A percentile compares a stretch with the other conserved stretches of the same genome.
Conservation (phyloP, 2,797 vertebrate species). For the Botia kubotai region DNA sequence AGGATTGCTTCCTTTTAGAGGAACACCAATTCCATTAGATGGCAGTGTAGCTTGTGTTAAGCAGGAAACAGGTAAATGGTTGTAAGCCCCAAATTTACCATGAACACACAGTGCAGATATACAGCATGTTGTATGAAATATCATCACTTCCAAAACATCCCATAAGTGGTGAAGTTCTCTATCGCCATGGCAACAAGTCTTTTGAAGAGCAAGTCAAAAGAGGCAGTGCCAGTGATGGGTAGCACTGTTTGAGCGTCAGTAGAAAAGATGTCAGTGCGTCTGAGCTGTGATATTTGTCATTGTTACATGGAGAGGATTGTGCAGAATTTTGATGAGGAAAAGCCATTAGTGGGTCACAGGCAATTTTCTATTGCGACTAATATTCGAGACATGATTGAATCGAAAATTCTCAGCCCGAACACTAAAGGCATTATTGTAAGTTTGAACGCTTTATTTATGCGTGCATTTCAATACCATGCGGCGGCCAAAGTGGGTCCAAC, state of each 20-base stretch:
- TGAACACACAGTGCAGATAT: not conserved
- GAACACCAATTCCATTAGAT: slow-evolving; percentile 55
- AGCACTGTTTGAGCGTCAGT: slow-evolving; percentile 34
- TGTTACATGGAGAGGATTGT: slow-evolving; percentile 50
- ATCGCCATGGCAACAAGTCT: slow-evolving; percentile 51
- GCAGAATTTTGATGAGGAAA: slow-evolving; percentile 57
- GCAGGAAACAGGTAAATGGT: slow-evolving; percentile 48
- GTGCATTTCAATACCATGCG: not conserved
- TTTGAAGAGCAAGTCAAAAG: slow-evolving; percentile 45
- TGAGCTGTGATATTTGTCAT: slow-evolving; percentile 60
- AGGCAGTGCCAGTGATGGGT: slow-evolving; percentile 26
- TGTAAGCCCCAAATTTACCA: slow-evolving; percentile 3
- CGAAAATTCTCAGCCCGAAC: not conserved
- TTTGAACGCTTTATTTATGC: slow-evolving; percentile 19
- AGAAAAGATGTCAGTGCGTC: slow-evolving; percentile 49
- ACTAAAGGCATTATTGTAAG: slow-evolving; percentile 7
- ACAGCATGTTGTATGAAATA: slow-evolving; percentile 10
- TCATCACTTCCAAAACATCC: slow-evolving; percentile 28
- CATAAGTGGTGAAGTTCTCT: slow-evolving; percentile 39
- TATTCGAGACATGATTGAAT: slow-evolving; percentile 32
- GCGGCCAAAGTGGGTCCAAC: not conserved
- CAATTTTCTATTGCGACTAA: slow-evolving; percentile 47
- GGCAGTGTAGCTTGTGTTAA: slow-evolving; percentile 57
- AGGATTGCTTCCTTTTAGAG: not conserved
- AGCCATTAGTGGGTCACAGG: slow-evolving; percentile 54